Base-by-base conservation (phyloP, 2,113 vertebrate genomes). In the Ictidomys tridecemlineatus region DNA sequence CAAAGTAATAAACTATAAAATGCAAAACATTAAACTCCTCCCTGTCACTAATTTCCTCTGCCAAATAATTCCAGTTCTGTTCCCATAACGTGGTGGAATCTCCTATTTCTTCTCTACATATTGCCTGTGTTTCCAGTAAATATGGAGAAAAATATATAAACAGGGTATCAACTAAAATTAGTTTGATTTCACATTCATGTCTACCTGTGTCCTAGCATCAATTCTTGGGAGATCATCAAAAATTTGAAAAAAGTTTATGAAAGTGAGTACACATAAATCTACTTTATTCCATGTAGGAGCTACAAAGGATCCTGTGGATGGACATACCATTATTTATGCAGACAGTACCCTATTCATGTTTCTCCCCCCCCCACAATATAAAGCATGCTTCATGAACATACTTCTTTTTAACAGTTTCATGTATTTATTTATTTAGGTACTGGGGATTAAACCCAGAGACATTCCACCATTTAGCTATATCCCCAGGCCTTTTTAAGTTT, bases 321-420 rank as follows among this genome's bases (percentile, higher is more conserved):
- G 30, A 26, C 20, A 2, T 32, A 32, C 20, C 48, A 48, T 80
- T 39, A 70, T 83, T 86, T 73, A 56, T 51, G 20, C 16, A 67
- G 56, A 76, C 12, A 77, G 7, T 17, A 13, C 26, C 11, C 14
- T 83, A 18, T 26, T 42, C 34, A 56, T 17, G 8, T 78, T 65
- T 48, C 42, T 13, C 2, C 22, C 8, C 4, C 6, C 16, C 1
- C 4, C 6, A 12, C 1, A 24, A 4, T 89, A 73, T 65, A n/a
- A 78, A 95, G 9, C n/a, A 39, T n/a, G 63, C n/a, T 24, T 82
- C 37, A 80, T 48, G 79, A 85, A 42, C 24, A 94, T 65, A 2
- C n/a, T 7, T 45, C 42, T 5, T 42, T 42, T 42, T 42, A 42
- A 42, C 42, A 42, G 42, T 42, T 42, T 5, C 42, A 42, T 5